These are phyloP conservation scores for Miniopterus natalensis DNA, from an alignment of 2,113 vertebrate species.

Conservation along the genomic window DNA sequence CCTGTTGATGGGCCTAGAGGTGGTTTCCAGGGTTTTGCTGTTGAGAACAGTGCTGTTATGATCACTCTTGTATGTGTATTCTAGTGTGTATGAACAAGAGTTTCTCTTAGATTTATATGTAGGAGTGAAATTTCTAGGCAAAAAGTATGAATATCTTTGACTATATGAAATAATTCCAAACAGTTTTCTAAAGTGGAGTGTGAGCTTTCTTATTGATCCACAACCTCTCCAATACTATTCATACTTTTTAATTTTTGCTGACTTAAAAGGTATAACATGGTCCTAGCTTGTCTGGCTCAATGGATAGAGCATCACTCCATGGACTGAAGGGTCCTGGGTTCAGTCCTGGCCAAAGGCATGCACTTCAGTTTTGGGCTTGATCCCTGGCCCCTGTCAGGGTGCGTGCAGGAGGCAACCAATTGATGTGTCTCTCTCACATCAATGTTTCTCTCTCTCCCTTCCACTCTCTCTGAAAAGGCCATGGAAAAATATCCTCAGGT, in stretches of 20 bases:
- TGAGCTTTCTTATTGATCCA: background rate
- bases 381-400: no score
- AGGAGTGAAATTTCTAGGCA: background rate
- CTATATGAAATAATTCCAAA: background rate
- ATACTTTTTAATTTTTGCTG: background rate
- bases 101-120: background rate
- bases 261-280: background rate
- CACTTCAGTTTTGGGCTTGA: no score
- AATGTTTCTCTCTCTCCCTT: no score
- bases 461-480: no score
- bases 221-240: background rate
- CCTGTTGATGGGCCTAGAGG: background rate
- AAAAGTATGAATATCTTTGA: background rate
- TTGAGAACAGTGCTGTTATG: background rate
- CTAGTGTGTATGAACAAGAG: background rate
- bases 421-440: no score
- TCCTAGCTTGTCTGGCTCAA: no score
- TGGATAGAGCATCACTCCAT: no score
- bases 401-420: no score
- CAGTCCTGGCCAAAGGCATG: no score
- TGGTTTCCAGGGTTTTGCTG: background rate
- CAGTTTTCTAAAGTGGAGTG: background rate
- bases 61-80: background rate
- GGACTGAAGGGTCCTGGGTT: no score
- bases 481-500: no score